phyloP scores from a whole-genome alignment of 2,888 invertebrate genomes.

The Campaea margaritaria region DNA sequence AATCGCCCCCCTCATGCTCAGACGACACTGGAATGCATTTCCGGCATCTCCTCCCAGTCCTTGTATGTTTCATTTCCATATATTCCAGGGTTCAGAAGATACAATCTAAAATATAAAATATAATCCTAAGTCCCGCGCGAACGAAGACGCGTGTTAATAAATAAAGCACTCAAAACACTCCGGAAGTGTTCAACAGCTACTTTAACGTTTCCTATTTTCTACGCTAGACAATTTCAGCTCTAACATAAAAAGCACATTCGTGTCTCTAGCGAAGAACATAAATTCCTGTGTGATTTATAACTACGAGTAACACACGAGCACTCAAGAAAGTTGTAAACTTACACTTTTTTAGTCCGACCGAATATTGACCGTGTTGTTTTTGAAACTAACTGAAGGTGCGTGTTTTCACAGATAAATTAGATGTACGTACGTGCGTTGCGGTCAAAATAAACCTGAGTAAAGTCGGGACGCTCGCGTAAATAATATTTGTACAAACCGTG shows the following conservation, averaged over 20 bases:
- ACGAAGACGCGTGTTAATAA: no score
- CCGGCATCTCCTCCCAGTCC: constrained; percentile 3
- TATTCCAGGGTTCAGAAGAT: no score
- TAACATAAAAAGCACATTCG: constrained; percentile 13
- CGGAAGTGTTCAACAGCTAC: background rate
- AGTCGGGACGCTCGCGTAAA: constrained; percentile 10
- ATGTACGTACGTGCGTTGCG: background rate
- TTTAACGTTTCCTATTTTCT: background rate
- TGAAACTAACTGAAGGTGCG: constrained; percentile 7
- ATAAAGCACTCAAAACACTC: background rate
- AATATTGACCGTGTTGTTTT: background rate
- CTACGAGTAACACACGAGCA: constrained; percentile 44
- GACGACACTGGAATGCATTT: constrained; percentile 21
- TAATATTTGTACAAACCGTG: constrained; percentile 23
- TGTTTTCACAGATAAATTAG: constrained; percentile 1
- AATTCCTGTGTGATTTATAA: constrained; percentile 54
- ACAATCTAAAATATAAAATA: no score
- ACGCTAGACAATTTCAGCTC: constrained; percentile 9
- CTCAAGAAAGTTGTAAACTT: constrained; percentile 54
- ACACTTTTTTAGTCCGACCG: constrained; percentile 41
- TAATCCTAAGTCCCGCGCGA: no score
- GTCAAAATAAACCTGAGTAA: constrained; percentile 1
- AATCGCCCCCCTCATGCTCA: constrained; percentile 12
- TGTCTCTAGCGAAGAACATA: constrained; percentile 54
- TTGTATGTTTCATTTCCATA: no score